These are phyloP conservation scores for Proctacanthus coquilletti DNA, from an alignment of 1,140 invertebrate genomes.

Conservation along the genomic window DNA sequence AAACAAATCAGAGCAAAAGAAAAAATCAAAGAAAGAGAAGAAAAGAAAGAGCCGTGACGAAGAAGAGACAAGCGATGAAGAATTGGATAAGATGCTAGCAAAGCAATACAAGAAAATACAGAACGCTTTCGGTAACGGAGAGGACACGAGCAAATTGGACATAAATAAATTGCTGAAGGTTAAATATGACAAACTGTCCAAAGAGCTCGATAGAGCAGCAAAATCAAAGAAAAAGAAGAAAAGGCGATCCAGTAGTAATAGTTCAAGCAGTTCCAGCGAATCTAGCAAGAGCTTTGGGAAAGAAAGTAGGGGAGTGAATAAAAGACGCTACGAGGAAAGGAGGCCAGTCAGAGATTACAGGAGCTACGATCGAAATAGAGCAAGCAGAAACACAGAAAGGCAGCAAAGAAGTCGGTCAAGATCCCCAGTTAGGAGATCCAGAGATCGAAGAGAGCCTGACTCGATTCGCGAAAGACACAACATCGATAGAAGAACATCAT, in stretches of 20 bases:
- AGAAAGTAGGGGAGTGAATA: conserved; percentile 5
- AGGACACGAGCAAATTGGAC: conserved; percentile 8
- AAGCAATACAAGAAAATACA: conserved; percentile 33
- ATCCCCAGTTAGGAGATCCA: no score
- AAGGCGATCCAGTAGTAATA: conserved; percentile 6
- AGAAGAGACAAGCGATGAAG: conserved; percentile 25
- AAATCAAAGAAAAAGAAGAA: conserved; percentile 5
- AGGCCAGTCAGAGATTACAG: no score
- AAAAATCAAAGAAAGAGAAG: conserved; percentile 40
- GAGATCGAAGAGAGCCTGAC: no score
- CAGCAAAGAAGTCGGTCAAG: no score
- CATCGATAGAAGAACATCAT: no score
- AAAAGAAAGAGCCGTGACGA: conserved; percentile 27
- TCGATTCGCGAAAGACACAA: no score
- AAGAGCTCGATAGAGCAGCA: conserved; percentile 23
- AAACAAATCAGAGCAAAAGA: conserved; percentile 30
- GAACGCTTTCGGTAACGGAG: conserved; percentile 6
- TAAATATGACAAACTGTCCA: conserved; percentile 22
- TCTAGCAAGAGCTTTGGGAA: no score
- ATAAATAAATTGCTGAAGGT: conserved; percentile 18
- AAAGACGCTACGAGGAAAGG: conserved; percentile 5
- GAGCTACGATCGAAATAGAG: no score
- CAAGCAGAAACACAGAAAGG: no score
- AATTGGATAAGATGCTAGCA: conserved; percentile 33
- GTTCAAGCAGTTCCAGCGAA: conserved; percentile 1